These are phyloP conservation scores for Euphonia xanthogaster DNA, from an alignment of 2,797 vertebrate species.

Conservation along the genomic window DNA sequence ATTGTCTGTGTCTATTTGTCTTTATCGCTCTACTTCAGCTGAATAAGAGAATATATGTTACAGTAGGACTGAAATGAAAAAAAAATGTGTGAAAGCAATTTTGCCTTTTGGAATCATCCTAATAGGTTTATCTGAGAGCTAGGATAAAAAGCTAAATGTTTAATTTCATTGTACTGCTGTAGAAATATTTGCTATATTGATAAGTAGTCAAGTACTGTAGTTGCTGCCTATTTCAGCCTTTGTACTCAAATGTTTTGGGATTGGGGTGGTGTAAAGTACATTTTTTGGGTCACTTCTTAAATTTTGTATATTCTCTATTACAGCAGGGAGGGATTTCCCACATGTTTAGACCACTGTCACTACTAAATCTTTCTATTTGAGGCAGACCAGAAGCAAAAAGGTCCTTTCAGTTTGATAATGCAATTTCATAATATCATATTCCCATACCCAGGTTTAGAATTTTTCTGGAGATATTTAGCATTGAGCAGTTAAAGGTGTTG, in stretches of 20 bases:
- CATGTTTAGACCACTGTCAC: accelerated
- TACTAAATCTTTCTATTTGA: not conserved
- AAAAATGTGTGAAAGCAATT: not conserved
- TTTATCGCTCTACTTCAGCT: not conserved
- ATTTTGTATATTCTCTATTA: not conserved
- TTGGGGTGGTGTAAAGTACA: not conserved
- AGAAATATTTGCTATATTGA: not conserved
- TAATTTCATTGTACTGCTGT: not conserved
- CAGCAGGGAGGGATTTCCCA: not conserved
- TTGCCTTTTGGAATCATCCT: not conserved
- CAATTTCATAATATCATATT: not conserved
- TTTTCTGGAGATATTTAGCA: not conserved
- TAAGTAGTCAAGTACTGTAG: not conserved
- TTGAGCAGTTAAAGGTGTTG: not conserved
- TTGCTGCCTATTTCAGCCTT: not conserved
- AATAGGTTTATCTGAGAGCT: not conserved
- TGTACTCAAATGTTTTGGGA: not conserved
- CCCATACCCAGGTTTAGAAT: not conserved
- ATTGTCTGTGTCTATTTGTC: accelerated
- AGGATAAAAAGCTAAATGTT: not conserved
- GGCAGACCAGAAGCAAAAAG: not conserved
- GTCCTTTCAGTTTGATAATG: not conserved
- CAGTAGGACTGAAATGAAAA: not conserved
- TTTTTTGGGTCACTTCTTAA: not conserved
- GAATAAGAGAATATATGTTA: not conserved